These are phyloP conservation scores for Danio kyathit DNA, from an alignment of 2,797 vertebrate species.

Conservation along the genomic window DNA sequence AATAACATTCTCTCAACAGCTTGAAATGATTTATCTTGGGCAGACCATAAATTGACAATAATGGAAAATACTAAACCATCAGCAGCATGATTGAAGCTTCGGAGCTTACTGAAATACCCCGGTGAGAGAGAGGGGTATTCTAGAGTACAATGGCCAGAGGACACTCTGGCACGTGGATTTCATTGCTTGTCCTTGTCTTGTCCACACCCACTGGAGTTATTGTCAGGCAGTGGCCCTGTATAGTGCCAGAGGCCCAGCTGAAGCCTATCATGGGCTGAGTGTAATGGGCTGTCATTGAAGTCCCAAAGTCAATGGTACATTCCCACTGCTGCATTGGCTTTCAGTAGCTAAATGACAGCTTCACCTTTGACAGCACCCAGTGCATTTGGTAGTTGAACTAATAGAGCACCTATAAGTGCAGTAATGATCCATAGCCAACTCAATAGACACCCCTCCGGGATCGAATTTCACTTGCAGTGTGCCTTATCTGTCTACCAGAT, in stretches of 20 bases:
- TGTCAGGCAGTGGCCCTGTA: conserved; percentile 28
- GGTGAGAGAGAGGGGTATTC: not conserved
- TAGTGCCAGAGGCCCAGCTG: conserved; percentile 37
- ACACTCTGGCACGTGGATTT: conserved; percentile 15
- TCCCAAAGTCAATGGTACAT: conserved; percentile 37
- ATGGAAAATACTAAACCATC: not conserved
- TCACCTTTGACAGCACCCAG: conserved; percentile 8
- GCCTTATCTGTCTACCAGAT: not conserved
- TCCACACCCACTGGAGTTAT: conserved; percentile 35
- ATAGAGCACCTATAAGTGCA: not conserved
- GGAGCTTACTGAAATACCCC: conserved; percentile 1
- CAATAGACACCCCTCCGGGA: not conserved
- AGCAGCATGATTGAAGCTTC: not conserved
- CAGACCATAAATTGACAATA: not conserved
- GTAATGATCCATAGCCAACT: conserved; percentile 22
- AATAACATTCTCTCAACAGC: not conserved
- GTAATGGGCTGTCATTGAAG: conserved; percentile 39
- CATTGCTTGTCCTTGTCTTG: conserved; percentile 40
- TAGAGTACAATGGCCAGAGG: not conserved
- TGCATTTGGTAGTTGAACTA: conserved; percentile 16
- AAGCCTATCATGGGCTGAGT: conserved; percentile 30
- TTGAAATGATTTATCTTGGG: not conserved
- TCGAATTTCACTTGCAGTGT: conserved; percentile 1
- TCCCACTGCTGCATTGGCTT: conserved; percentile 1
- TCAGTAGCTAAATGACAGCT: conserved; percentile 30